Conservation (phyloP, 2,113 vertebrate species). For the Vanacampus margaritifer region DNA sequence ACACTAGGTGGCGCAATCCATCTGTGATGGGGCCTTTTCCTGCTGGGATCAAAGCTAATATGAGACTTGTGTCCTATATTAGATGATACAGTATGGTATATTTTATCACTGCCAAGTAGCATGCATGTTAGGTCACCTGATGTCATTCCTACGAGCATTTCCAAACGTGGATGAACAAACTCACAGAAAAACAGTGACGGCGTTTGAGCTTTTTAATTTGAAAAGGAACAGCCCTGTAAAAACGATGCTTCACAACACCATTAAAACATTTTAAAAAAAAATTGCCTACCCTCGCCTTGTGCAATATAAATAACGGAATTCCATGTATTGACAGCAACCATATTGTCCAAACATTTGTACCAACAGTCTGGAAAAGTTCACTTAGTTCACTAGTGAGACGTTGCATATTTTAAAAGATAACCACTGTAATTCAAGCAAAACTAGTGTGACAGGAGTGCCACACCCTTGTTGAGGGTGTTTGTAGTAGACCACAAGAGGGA, state of each 20-base stretch:
- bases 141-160: background rate
- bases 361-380: background rate
- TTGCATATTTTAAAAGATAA: background rate
- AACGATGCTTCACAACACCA: background rate
- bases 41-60: no score
- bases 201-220: background rate
- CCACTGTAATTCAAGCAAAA: background rate
- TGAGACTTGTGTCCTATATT: background rate
- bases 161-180: background rate
- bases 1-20: constrained; percentile 52
- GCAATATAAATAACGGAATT: constrained; percentile 1
- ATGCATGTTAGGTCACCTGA: background rate
- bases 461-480: no score
- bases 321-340: constrained; percentile 26
- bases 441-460: background rate
- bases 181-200: no score
- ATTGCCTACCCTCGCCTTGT: background rate
- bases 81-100: background rate
- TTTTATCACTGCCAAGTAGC: background rate
- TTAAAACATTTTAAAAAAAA: constrained; percentile 28
- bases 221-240: background rate
- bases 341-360: background rate
- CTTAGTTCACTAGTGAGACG: background rate
- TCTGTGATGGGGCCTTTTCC: background rate
- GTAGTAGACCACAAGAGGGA: no score